Evolutionary conservation across 2,888 invertebrate species (phyloP).

Genomic region (Hirtodrosophila alboralis): DNA sequence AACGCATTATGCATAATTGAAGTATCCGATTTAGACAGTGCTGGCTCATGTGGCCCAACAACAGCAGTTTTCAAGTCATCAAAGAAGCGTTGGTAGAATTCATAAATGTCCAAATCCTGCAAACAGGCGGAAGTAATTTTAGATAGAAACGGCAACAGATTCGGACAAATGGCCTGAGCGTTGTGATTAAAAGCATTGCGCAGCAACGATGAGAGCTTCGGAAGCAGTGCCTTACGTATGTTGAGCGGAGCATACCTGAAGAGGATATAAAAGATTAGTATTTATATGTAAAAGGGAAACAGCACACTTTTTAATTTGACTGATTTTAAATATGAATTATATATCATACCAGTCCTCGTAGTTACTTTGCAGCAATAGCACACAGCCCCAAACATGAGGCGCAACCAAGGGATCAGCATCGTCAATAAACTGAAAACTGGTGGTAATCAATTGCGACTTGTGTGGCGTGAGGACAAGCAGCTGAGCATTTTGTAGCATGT

Average conservation of each 20-base stretch:
- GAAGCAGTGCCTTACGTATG: constrained; percentile 89
- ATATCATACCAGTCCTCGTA: constrained; percentile 84
- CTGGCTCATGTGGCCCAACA: constrained; percentile 86
- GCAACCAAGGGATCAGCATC: constrained; percentile 88
- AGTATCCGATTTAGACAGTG: constrained; percentile 86
- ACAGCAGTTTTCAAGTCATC: constrained; percentile 87
- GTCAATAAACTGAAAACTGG: constrained; percentile 87
- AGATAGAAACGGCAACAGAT: constrained; percentile 91
- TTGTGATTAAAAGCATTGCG: constrained; percentile 91
- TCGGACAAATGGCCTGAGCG: constrained; percentile 89
- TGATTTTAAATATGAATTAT: no score
- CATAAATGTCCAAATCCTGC: constrained; percentile 71
- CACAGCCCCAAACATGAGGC: constrained; percentile 90
- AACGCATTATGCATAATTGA: constrained; percentile 88
- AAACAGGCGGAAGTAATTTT: constrained; percentile 84
- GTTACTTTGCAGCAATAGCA: constrained; percentile 86
- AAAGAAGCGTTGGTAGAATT: constrained; percentile 89
- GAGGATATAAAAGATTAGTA: background rate
- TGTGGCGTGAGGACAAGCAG: constrained; percentile 85
- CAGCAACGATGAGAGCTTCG: constrained; percentile 88
- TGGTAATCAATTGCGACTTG: constrained; percentile 86
- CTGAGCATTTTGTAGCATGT: constrained; percentile 86
- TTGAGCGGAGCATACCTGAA: constrained; percentile 86
- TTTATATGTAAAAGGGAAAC: background rate
- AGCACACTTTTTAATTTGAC: background rate